Evolutionary conservation across 2,888 invertebrate species (phyloP), one percentile per base, ranked within the genome.

Genomic region (Tipula lateralis): DNA sequence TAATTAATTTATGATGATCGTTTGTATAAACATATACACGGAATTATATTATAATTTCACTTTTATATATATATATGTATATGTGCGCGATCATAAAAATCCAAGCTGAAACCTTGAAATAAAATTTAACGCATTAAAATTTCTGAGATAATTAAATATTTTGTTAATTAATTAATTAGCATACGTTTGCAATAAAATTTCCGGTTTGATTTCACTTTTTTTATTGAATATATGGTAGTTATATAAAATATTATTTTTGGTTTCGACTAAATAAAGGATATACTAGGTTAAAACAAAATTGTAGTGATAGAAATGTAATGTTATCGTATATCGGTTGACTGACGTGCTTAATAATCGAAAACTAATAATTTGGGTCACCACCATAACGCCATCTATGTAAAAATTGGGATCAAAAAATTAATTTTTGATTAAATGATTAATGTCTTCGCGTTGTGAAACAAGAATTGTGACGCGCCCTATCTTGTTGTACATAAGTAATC

Each of bases 371-470:
- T 66, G 2, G 66, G 24, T 24, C 24, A 13, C 24, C 66, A 66
- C 9, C n/a, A 5, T 16, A 16, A 44, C 44, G 44, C 44, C 16
- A 44, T 16, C 44, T 44, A 44, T 44, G 24, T 1, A 0, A 24
- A 66, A 66, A 19, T 19, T 66, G 24, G 13, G 24, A 66, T 66
- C 24, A 66, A 66, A n/a, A 66, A 66, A 66, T 66, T 66, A 66
- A 66, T 66, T 66, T 66, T 66, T 66, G 66, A 66, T 66, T 66
- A 66, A 66, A 66, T 66, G 66, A 66, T 66, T 66, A 66, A 66
- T 66, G 66, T 66, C 66, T 66, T 66, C 66, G 66, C 66, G 66
- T 66, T 66, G 66, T 66, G 66, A 66, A 66, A 66, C 66, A 66
- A 66, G 66, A 66, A 66, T 13, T 24, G 66, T 66, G 66, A 66